Evolutionary conservation across 2,797 vertebrate species (phyloP), one percentile per base, ranked within the genome.

Genomic region (Rousettus madagascariensis): DNA sequence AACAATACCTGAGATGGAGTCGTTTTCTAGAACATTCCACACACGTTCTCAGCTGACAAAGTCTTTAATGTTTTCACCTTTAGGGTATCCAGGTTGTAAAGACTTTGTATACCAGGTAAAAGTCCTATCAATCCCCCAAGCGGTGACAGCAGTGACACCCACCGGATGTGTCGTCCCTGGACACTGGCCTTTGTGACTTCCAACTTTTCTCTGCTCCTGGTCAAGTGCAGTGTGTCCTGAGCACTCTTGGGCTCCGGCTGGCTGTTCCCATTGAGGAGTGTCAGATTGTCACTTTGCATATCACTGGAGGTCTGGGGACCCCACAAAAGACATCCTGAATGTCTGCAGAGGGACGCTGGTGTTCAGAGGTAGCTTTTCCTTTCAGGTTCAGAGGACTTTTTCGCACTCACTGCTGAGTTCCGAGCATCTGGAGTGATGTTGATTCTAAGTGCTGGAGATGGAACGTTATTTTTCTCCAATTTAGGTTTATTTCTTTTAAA

Each of bases 11-110:
- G 3, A 86, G 17, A 65, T 78, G 66, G 59, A 78, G 30, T 5
- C 28, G 36, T 92, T 71, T 89, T 92, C 95, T 90, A 84, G 88
- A 92, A 86, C 20, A 15, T 51, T 51, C 46, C 51, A 69, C 33
- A 61, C 12, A 41, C 16, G 72, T 75, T 69, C 66, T 80, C 80
- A 90, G 28, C 84, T 83, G 24, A 41, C 83, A 16, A 53, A 33
- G n/a, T 87, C 66, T 65, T 94, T 71, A 69, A 49, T 71, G 8
- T 80, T 92, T 83, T 71, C 8, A 24, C 30, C n/a, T 63, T 55
- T 41, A 63, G 49, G 66, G 33, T 5, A 43, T 24, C 51, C 33
- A 17, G 59, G 65, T 59, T 90, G 68, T 46, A 78, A 78, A 91
- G 66, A 55, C 11, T 51, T 30, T 26, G 20, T 53, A 11, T n/a